Conservation (phyloP, 1,140 invertebrate species). For the Tribolium madens region DNA sequence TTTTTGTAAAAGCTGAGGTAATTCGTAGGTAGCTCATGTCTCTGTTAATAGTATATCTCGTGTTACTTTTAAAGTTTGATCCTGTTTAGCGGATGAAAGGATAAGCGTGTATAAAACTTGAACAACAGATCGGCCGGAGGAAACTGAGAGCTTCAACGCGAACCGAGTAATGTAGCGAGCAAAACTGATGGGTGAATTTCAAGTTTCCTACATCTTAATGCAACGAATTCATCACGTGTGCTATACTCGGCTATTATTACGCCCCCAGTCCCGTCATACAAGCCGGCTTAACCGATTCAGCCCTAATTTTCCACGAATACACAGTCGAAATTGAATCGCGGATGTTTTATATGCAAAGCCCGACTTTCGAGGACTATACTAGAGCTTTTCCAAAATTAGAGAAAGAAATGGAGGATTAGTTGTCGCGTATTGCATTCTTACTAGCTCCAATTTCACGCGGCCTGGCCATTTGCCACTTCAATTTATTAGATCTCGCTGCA, state of each 20-base stretch:
- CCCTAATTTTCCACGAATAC: slow-evolving; percentile 42
- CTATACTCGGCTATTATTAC: slow-evolving; percentile 48
- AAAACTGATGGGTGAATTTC: slow-evolving; percentile 58
- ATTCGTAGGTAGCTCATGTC: slow-evolving; percentile 17
- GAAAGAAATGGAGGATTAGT: slow-evolving; percentile 61
- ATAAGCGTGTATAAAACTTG: slow-evolving; percentile 44
- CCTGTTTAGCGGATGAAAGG: slow-evolving; percentile 43
- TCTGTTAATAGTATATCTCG: slow-evolving; percentile 40
- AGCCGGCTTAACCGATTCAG: slow-evolving; percentile 29
- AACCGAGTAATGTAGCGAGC: slow-evolving; percentile 53
- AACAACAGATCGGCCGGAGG: slow-evolving; percentile 41
- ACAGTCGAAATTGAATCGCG: slow-evolving; percentile 56
- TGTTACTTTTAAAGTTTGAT: slow-evolving; percentile 44
- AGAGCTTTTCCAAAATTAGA: slow-evolving; percentile 57
- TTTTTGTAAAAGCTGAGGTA: neutral
- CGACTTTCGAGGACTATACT: slow-evolving; percentile 55
- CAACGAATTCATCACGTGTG: slow-evolving; percentile 56
- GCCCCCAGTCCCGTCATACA: slow-evolving; percentile 24
- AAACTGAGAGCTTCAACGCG: slow-evolving; percentile 41
- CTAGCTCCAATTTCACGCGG: slow-evolving; percentile 58
- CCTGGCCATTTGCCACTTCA: slow-evolving; percentile 48
- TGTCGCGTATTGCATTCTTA: slow-evolving; percentile 59
- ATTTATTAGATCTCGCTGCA: slow-evolving; percentile 50
- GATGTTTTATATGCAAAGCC: slow-evolving; percentile 61
- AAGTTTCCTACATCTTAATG: slow-evolving; percentile 57